Conservation (phyloP, 2,797 vertebrate genomes). For the Acipenser oxyrinchus region DNA sequence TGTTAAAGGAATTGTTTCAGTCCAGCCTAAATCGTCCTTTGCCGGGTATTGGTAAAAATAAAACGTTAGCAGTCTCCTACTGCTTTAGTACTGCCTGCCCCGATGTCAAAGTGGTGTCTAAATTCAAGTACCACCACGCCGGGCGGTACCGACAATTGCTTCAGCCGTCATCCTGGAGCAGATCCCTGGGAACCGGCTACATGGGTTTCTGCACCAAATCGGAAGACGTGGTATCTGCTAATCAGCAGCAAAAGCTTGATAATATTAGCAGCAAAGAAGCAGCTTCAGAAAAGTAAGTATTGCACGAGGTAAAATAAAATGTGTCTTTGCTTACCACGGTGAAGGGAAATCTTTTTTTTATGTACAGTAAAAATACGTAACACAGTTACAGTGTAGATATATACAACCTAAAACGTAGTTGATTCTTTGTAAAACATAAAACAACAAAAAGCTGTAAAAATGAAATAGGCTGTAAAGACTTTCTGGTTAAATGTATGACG, state of each 20-base stretch:
- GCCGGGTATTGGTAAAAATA: slow-evolving; percentile 28
- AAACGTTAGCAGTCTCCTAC: slow-evolving; percentile 30
- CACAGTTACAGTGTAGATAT: too few relatives aligned
- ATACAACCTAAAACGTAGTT: too few relatives aligned
- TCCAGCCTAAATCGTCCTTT: slow-evolving; percentile 49
- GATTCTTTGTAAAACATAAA: too few relatives aligned
- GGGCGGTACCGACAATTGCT: slow-evolving; percentile 21
- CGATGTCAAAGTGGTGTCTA: slow-evolving; percentile 23
- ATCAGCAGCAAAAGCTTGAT: slow-evolving; percentile 38
- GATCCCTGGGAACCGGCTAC: slow-evolving; percentile 25
- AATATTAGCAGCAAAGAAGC: slow-evolving; percentile 34
- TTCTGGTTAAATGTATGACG: too few relatives aligned
- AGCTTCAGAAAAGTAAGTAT: slow-evolving; percentile 9
- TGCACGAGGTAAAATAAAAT: too few relatives aligned
- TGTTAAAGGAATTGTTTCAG: slow-evolving; percentile 68
- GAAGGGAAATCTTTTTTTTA: too few relatives aligned
- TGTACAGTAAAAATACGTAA: too few relatives aligned
- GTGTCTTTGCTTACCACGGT: too few relatives aligned
- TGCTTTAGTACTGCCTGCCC: slow-evolving; percentile 31
- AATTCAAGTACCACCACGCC: slow-evolving; percentile 32
- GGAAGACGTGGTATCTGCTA: slow-evolving; percentile 29
- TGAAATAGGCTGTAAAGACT: too few relatives aligned
- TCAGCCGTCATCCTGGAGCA: slow-evolving; percentile 25
- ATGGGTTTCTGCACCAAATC: slow-evolving; percentile 43
- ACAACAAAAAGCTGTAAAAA: too few relatives aligned